phyloP scores from a whole-genome alignment of 2,797 vertebrate species.

The Lates japonicus region DNA sequence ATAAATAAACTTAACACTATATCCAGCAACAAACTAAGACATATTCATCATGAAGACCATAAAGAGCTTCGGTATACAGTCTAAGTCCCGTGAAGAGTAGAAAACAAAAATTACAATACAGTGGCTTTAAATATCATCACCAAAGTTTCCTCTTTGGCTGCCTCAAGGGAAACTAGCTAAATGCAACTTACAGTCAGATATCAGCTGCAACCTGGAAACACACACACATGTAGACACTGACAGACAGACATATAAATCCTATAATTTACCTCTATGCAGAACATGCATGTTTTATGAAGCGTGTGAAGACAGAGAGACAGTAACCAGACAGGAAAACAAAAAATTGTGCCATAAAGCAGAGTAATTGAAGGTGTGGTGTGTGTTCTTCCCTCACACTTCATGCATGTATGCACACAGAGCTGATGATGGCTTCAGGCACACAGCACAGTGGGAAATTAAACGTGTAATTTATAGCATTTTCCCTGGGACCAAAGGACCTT shows the following conservation, averaged over 20 bases:
- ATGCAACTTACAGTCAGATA: not conserved
- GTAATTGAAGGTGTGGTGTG: not conserved
- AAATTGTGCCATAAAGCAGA: not conserved
- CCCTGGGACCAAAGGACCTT: constrained; percentile 57
- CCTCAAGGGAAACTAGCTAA: not conserved
- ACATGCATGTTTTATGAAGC: not conserved
- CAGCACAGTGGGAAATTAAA: constrained; percentile 38
- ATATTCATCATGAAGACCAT: too few relatives aligned
- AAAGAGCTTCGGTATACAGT: too few relatives aligned
- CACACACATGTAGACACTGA: not conserved
- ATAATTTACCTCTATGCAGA: not conserved
- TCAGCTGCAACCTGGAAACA: not conserved
- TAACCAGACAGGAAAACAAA: constrained; percentile 10
- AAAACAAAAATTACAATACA: too few relatives aligned
- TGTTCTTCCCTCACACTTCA: constrained; percentile 17
- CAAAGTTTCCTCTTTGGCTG: not conserved
- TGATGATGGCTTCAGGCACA: constrained; percentile 55
- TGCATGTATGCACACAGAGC: constrained; percentile 12
- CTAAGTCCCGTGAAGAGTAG: too few relatives aligned
- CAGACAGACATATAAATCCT: not conserved
- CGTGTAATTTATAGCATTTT: constrained; percentile 23
- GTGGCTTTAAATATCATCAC: too few relatives aligned
- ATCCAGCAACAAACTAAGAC: too few relatives aligned
- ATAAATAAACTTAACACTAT: too few relatives aligned
- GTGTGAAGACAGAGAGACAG: not conserved